Base-by-base conservation (phyloP, 2,113 vertebrate genomes). In the Boleophthalmus pectinirostris region DNA sequence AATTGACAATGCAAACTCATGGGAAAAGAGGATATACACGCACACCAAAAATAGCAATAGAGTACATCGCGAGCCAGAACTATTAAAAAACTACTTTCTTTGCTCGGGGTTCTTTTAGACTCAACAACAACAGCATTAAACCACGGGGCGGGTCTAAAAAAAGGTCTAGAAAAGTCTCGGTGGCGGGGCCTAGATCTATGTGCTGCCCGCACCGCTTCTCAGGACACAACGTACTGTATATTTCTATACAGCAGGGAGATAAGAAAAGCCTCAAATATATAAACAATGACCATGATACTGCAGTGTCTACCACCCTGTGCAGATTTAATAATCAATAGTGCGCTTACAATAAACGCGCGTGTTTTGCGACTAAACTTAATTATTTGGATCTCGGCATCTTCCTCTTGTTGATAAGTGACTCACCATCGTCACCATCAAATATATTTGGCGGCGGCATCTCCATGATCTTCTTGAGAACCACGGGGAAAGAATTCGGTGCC, bases 391-490 rank as follows among this genome's bases (percentile, higher is more conserved):
- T n/a, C 20, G 5, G 18, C 51, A 53, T n/a, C 51, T 18, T 53
- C n/a, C 21, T 56, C 10, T 56, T 23, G 2, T 9, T 18, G 5
- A 35, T 2, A 13, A 10, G 20, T 15, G 45, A 78, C 90, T 81
- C 71, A 94, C 93, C 93, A 58, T 91, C 89, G 51, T 92, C 90
- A 14, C 85, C 82, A 24, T 93, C 92, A 69, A 94, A 82, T 21
- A 92, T 79, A 53, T 92, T 89, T 70, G 92, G 92, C 15, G 94
- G 95, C 53, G 95, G 95, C 77, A 94, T 96, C 90, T 95, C 96
- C 93, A 97, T 95, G 65, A 97, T 93, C 85, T 96, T 96, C 94
- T 94, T 96, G 82, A 98, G 81, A 74, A 95, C 95, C 72, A 95
- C 85, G 3, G 95, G 95, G 78, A 97, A 94, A 2, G 93, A 88